Percentiles rank a stretch among this genome's conserved stretches.
phyloP scores from a whole-genome alignment of 2,888 invertebrate species.

The Agrochola lota region DNA sequence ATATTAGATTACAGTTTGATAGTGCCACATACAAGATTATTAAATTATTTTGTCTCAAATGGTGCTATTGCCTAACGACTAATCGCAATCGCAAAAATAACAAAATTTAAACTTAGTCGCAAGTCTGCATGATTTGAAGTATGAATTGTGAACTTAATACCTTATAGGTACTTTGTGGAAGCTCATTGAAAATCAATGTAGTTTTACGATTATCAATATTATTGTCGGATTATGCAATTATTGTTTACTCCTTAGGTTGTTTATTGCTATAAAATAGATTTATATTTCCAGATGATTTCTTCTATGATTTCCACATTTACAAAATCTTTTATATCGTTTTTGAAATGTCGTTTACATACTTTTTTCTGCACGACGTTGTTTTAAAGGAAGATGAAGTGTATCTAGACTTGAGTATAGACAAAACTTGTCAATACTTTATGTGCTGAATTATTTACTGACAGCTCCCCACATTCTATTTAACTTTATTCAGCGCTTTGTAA shows the following conservation, averaged over 20 bases:
- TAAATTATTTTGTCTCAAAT: not conserved
- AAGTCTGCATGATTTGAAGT: conserved; percentile 55
- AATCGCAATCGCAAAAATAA: conserved; percentile 29
- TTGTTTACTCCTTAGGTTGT: conserved; percentile 44
- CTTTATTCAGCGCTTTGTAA: not conserved
- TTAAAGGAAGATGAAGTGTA: not conserved
- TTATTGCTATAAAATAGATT: conserved; percentile 40
- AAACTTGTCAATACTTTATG: too few relatives aligned
- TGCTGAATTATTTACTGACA: not conserved
- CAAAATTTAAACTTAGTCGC: conserved; percentile 47
- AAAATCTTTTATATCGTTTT: not conserved
- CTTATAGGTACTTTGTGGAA: conserved; percentile 69
- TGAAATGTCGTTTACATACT: not conserved
- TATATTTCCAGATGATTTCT: not conserved
- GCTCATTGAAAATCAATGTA: conserved; percentile 78
- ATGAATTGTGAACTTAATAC: conserved; percentile 67
- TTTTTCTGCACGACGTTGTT: not conserved
- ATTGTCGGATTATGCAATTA: conserved; percentile 54
- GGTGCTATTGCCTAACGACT: not conserved
- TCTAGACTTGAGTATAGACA: too few relatives aligned
- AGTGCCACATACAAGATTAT: not conserved
- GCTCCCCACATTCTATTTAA: too few relatives aligned
- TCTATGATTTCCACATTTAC: not conserved
- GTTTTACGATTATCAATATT: conserved; percentile 66
- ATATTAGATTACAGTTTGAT: not conserved